Percentiles rank a stretch among this genome's conserved stretches.
Evolutionary conservation across 2,888 invertebrate species (phyloP).

Genomic region (Trissolcus japonicus): DNA sequence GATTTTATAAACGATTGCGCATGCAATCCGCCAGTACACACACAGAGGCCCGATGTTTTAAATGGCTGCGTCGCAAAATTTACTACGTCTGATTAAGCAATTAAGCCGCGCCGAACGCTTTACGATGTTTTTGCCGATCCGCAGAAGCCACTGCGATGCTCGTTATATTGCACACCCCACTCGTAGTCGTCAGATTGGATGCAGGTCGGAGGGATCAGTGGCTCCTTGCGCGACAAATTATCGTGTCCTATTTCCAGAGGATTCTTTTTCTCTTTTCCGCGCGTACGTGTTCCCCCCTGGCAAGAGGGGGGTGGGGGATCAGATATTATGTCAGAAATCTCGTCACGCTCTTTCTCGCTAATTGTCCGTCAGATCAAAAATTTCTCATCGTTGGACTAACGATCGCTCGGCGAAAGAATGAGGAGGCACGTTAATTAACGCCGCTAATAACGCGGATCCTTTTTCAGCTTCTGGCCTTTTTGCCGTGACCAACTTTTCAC

Average conservation of each 20-base stretch:
- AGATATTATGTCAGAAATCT: conserved; percentile 63
- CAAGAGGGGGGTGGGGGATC: too few species aligned
- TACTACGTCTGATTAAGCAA: conserved; percentile 75
- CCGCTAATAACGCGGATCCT: conserved; percentile 58
- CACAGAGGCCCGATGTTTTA: conserved; percentile 44
- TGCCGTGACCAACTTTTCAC: conserved; percentile 53
- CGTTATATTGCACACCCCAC: conserved; percentile 60
- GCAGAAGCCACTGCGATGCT: conserved; percentile 59
- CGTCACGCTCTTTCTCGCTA: conserved; percentile 63
- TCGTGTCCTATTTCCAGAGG: conserved; percentile 38
- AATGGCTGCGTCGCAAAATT: conserved; percentile 72
- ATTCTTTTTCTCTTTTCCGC: conserved; percentile 20
- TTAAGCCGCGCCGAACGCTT: conserved; percentile 66
- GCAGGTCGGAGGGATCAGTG: conserved; percentile 40
- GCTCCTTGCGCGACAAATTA: conserved; percentile 31
- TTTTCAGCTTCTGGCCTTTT: conserved; percentile 58
- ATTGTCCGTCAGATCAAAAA: conserved; percentile 65
- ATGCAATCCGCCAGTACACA: too few species aligned
- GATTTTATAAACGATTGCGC: conserved; percentile 24
- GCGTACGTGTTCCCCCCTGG: conserved; percentile 26
- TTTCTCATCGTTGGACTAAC: conserved; percentile 67
- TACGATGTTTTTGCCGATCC: conserved; percentile 62
- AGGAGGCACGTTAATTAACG: conserved; percentile 66
- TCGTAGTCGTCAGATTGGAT: conserved; percentile 43
- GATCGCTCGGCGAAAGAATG: conserved; percentile 58